Percentiles rank a stretch among this genome's conserved stretches.
Evolutionary conservation across 2,113 vertebrate species (phyloP).

Genomic region (Paratilapia polleni): DNA sequence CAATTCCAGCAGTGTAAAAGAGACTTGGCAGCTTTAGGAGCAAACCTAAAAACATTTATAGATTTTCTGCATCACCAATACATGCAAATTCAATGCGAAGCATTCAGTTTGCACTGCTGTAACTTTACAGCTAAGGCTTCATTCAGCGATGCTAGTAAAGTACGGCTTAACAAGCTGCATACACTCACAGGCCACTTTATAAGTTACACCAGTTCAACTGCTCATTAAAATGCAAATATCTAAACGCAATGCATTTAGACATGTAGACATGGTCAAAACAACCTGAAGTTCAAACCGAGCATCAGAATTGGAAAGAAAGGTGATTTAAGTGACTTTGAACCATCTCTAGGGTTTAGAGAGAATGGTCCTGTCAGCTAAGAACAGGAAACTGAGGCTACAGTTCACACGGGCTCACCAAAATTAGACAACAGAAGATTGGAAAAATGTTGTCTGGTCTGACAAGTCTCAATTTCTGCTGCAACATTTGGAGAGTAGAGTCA

Average conservation of each 20-base stretch:
- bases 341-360: too few relatives aligned
- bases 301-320: neutral
- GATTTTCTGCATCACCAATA: neutral
- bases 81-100: neutral
- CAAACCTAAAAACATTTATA: neutral
- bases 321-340: neutral
- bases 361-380: too few relatives aligned
- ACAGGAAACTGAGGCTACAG: too few relatives aligned
- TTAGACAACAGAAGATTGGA: too few relatives aligned
- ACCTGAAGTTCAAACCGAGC: neutral
- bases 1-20: neutral
- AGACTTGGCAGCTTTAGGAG: neutral
- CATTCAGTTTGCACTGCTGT: neutral
- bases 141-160: neutral
- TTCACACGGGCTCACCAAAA: too few relatives aligned
- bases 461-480: too few relatives aligned
- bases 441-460: too few relatives aligned
- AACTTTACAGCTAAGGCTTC: too few relatives aligned
- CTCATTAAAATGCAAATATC: neutral
- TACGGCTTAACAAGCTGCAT: too few relatives aligned
- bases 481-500: too few relatives aligned
- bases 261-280: neutral
- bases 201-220: neutral
- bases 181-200: neutral
- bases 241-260: neutral